Percentiles rank a stretch among this genome's conserved stretches.
Evolutionary conservation across 1,140 invertebrate genomes (phyloP).

Genomic region (Pseudomyrmex cubaensis): DNA sequence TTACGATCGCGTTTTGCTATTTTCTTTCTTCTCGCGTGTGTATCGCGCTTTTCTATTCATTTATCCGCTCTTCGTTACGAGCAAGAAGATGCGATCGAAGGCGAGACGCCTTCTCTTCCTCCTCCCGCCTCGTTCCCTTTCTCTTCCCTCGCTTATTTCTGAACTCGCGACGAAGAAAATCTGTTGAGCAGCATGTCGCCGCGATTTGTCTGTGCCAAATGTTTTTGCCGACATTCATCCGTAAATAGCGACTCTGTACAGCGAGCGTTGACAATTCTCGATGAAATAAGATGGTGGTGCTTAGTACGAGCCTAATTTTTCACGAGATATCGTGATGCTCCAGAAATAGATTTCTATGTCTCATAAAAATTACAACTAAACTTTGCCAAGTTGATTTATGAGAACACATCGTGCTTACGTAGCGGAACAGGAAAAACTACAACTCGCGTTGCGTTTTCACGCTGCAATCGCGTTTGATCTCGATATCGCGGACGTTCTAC

Average conservation of each 20-base stretch:
- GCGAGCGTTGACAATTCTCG: slow-evolving; percentile 48
- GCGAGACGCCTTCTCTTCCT: neutral
- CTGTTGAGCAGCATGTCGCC: slow-evolving; percentile 33
- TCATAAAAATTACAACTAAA: neutral
- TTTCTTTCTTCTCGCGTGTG: neutral
- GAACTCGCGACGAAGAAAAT: slow-evolving; percentile 43
- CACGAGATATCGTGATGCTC: no score
- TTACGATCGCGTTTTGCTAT: slow-evolving; percentile 14
- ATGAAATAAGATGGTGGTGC: slow-evolving; percentile 33
- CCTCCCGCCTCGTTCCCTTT: neutral
- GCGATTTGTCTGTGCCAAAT: slow-evolving; percentile 56
- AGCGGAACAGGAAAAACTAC: neutral
- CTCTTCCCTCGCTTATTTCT: slow-evolving; percentile 15
- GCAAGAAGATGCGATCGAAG: slow-evolving; percentile 29
- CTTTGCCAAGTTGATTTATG: neutral
- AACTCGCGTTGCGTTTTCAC: slow-evolving; percentile 3
- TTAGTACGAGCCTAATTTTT: slow-evolving; percentile 26
- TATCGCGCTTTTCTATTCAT: slow-evolving; percentile 48
- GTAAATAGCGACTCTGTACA: slow-evolving; percentile 42
- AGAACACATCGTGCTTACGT: no score
- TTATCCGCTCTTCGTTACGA: slow-evolving; percentile 49
- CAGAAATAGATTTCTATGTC: neutral
- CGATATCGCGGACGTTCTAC: neutral
- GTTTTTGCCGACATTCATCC: slow-evolving; percentile 40
- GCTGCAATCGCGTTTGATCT: slow-evolving; percentile 21